Evolutionary conservation across 2,888 invertebrate species (phyloP), one percentile per base, ranked within the genome.

Genomic region (Vannuccia rotundouncinata): DNA sequence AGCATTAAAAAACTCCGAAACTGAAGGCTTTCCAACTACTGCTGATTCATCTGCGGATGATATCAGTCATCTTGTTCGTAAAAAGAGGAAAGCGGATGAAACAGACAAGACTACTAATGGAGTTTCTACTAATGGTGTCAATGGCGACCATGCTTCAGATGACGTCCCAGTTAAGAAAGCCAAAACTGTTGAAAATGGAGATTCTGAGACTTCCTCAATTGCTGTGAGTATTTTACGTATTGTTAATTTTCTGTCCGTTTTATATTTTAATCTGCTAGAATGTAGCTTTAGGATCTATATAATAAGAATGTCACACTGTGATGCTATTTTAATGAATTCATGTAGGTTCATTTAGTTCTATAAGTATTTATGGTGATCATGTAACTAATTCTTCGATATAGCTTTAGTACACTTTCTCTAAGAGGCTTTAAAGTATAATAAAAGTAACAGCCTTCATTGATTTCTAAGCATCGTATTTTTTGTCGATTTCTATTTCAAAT

Each of bases 61-160:
- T 29, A 80, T 80, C 25, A 59, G 29, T 59, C 77, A 79, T 25
- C 79, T 80, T 1, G 79, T 80, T 27, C 73, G 73, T 28, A 80
- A 80, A 28, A 80, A 80, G 31, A 75, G 66, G 22, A 27, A n/a
- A n/a, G 78, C 60, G 22, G 66, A 60, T 73, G 78, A 78, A 5
- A 27, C 30, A 59, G 10, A 1, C 17, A 31, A 25, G 5, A 45
- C 30, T n/a, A 13, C 30, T 28, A 27, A 74, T 28, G 66, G 27
- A 73, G 25, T 22, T n/a, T 5, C 10, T 13, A 66, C 66, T 66
- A 66, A 66, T 22, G 66, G 66, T 66, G 45, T 17, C 45, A 66
- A 66, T 27, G 25, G 22, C 25, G 66, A 66, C 25, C 22, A 5
- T 22, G 66, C 22, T 66, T 5, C 5, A 2, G 10, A 5, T 5